Conservation (phyloP, 2,888 invertebrate species). For the Ceramica pisi region DNA sequence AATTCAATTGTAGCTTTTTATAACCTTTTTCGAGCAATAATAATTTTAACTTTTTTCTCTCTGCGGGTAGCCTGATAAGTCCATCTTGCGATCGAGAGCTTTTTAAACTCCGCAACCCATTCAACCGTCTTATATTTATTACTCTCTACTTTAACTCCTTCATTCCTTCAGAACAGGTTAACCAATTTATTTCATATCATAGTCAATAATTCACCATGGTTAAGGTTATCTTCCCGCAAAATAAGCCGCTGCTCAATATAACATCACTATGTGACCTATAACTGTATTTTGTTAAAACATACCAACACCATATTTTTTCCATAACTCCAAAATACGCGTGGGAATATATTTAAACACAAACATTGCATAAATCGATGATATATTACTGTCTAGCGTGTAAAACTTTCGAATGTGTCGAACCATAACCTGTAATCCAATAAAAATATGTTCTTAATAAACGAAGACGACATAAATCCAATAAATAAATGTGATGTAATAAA, state of each 20-base stretch:
- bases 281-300: background rate
- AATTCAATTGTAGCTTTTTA: conserved; percentile 42
- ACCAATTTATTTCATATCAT: background rate
- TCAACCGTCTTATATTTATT: conserved; percentile 7
- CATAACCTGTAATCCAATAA: conserved; percentile 36
- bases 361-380: conserved; percentile 29
- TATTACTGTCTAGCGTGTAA: conserved; percentile 13
- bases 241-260: background rate
- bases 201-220: background rate
- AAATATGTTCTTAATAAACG: conserved; percentile 39
- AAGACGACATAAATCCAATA: conserved; percentile 5
- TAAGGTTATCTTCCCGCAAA: background rate
- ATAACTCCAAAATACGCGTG: conserved; percentile 1
- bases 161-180: background rate
- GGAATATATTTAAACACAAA: conserved; percentile 8
- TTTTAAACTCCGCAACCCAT: background rate
- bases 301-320: background rate
- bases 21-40: conserved; percentile 24
- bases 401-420: conserved; percentile 26
- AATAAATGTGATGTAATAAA: conserved; percentile 49
- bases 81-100: background rate
- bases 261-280: background rate
- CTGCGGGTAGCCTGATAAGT: background rate
- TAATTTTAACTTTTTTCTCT: conserved; percentile 23
- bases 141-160: background rate